Conservation (phyloP, 2,888 invertebrate genomes). For the Pheosia tremula region DNA sequence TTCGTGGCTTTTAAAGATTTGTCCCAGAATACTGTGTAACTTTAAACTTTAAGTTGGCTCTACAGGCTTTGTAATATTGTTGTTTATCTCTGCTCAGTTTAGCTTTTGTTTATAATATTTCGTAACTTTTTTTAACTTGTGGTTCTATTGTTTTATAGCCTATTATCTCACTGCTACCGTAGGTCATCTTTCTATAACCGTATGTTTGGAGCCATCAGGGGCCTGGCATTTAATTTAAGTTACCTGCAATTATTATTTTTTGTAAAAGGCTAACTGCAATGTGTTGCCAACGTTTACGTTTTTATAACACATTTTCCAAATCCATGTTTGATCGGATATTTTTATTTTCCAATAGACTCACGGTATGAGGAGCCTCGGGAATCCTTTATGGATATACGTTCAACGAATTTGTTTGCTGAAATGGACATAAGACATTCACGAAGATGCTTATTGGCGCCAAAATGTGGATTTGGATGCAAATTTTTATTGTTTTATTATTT, state of each 20-base stretch:
- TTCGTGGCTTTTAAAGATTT: not conserved
- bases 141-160: too few relatives aligned
- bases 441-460: slow-evolving; percentile 51
- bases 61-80: not conserved
- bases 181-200: too few relatives aligned
- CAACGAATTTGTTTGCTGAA: slow-evolving; percentile 54
- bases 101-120: not conserved
- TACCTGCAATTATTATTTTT: too few relatives aligned
- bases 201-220: too few relatives aligned
- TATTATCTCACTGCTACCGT: too few relatives aligned
- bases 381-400: slow-evolving; percentile 49
- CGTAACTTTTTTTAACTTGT: too few relatives aligned
- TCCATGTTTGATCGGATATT: slow-evolving; percentile 74
- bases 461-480: slow-evolving; percentile 72
- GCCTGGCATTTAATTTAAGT: too few relatives aligned
- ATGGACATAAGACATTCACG: slow-evolving; percentile 71
- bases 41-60: not conserved
- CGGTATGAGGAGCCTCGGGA: slow-evolving; percentile 72
- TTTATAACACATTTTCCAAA: slow-evolving; percentile 56
- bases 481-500: slow-evolving; percentile 61
- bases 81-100: not conserved
- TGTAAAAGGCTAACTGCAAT: too few relatives aligned
- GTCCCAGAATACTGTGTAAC: not conserved
- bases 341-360: slow-evolving; percentile 79
- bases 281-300: not conserved